These are phyloP conservation scores for Neotoma lepida DNA, from an alignment of 2,113 vertebrate species.

Conservation along the genomic window DNA sequence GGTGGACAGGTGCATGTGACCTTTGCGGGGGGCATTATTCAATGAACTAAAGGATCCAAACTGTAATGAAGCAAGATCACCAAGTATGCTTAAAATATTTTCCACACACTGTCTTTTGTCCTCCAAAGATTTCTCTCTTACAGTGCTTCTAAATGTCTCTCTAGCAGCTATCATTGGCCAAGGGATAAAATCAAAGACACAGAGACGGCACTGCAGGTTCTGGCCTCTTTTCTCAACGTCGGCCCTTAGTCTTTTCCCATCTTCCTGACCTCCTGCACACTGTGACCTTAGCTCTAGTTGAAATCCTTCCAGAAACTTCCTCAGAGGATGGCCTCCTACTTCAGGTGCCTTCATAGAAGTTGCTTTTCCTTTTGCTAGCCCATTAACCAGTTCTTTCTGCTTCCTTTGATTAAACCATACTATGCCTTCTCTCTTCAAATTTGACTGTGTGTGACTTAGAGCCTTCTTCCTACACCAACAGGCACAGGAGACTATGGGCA, in stretches of 20 bases:
- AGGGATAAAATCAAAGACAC: not conserved
- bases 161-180: not conserved
- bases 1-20: too few species aligned
- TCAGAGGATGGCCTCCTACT: not conserved
- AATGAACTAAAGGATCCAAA: not conserved
- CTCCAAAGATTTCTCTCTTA: not conserved
- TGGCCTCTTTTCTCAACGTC: not conserved
- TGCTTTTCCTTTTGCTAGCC: not conserved
- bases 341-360: too few species aligned
- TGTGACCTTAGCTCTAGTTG: not conserved
- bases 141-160: rapidly evolving
- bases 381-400: not conserved
- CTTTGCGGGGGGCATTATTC: not conserved
- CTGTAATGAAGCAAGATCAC: not conserved
- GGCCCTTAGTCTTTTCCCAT: too few species aligned
- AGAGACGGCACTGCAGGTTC: not conserved
- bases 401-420: not conserved
- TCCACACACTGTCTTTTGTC: not conserved
- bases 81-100: not conserved
- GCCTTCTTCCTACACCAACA: not conserved
- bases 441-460: not conserved
- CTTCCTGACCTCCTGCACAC: rapidly evolving
- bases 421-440: not conserved
- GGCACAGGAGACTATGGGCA: not conserved
- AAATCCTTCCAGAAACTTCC: not conserved